Percentiles rank a stretch among this genome's conserved stretches.
These are phyloP conservation scores for Coilia nasus DNA, from an alignment of 2,797 vertebrate species.

Conservation along the genomic window DNA sequence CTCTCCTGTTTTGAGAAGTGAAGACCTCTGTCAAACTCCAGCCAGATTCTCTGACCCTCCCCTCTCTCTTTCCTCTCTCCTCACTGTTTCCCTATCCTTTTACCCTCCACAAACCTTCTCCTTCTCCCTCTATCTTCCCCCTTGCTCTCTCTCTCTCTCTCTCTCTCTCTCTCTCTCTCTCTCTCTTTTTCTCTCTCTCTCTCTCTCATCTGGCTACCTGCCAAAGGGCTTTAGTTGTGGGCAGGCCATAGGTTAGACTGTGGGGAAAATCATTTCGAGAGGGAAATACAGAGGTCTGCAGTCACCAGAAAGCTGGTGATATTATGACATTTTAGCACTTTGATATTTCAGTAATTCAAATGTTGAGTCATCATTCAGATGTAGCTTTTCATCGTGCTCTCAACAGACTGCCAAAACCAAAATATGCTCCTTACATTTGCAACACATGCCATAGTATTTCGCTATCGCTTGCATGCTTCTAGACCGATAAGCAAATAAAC, in stretches of 20 bases:
- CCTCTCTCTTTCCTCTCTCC: conserved; percentile 13
- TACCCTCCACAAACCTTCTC: not conserved
- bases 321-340: not conserved
- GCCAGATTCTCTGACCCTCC: conserved; percentile 3
- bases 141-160: conserved; percentile 21
- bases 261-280: not conserved
- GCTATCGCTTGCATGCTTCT: not conserved
- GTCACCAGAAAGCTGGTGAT: not conserved
- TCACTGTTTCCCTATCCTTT: not conserved
- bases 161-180: conserved; percentile 52
- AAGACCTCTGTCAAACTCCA: not conserved
- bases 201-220: conserved; percentile 48
- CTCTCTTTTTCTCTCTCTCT: conserved; percentile 56
- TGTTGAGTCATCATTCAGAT: not conserved
- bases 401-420: not conserved
- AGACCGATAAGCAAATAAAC: not conserved
- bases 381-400: not conserved
- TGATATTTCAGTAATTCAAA: not conserved
- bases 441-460: not conserved
- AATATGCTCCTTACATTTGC: not conserved
- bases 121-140: conserved; percentile 4
- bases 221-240: conserved; percentile 32
- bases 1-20: not conserved
- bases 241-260: not conserved
- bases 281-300: not conserved